Conservation (phyloP, 1,140 invertebrate species). For the Teleogryllus occipitalis region DNA sequence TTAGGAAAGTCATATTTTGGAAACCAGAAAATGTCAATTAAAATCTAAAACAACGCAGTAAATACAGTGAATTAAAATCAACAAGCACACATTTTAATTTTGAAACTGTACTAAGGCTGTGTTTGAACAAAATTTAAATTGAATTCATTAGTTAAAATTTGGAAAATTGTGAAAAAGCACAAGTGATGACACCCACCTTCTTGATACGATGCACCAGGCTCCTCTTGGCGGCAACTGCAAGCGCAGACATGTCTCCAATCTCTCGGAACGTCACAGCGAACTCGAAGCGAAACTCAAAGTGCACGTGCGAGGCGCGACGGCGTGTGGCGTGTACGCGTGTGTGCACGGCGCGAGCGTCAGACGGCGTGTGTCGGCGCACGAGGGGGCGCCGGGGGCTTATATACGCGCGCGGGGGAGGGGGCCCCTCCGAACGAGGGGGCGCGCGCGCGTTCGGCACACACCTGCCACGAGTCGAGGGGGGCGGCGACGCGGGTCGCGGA, state of each 20-base stretch:
- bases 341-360: neutral
- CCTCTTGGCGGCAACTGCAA: neutral
- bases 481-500: neutral
- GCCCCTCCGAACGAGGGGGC: neutral
- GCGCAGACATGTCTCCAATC: neutral
- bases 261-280: neutral
- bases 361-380: neutral
- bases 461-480: neutral
- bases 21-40: too few relatives aligned
- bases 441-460: neutral
- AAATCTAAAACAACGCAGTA: too few relatives aligned
- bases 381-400: neutral
- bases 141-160: too few relatives aligned
- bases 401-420: neutral
- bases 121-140: too few relatives aligned
- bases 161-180: neutral
- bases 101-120: too few relatives aligned
- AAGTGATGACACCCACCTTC: neutral
- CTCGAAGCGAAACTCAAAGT: neutral
- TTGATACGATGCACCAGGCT: neutral
- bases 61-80: too few relatives aligned
- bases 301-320: neutral
- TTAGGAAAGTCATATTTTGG: too few relatives aligned
- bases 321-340: neutral
- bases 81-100: too few relatives aligned